Evolutionary conservation across 2,888 invertebrate genomes (phyloP).

Genomic region (Hoplodrina blanda): DNA sequence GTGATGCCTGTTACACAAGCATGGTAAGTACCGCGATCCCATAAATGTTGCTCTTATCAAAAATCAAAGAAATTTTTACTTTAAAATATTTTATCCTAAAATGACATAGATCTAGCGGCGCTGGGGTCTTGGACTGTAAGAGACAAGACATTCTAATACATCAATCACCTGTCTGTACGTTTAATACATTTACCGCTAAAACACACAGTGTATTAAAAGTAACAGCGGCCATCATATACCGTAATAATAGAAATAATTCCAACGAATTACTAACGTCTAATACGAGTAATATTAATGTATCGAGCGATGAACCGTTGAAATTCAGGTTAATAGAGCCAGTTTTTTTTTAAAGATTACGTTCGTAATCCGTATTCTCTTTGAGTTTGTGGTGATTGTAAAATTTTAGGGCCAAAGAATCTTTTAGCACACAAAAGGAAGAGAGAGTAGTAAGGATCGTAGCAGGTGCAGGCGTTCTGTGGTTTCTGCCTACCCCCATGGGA

Average conservation of each 20-base stretch:
- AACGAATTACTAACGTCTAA: conserved; percentile 24
- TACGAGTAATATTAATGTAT: conserved; percentile 37
- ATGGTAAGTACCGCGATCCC: too few relatives aligned
- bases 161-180: conserved; percentile 33
- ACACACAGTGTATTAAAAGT: conserved; percentile 46
- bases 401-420: neutral
- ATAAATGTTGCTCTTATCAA: too few relatives aligned
- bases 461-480: too few relatives aligned
- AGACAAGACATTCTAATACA: conserved; percentile 3
- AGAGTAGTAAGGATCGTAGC: too few relatives aligned
- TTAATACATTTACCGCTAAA: conserved; percentile 53
- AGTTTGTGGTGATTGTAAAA: neutral
- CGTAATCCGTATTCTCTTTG: conserved; percentile 22
- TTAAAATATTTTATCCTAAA: too few relatives aligned
- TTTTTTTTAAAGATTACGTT: conserved; percentile 13
- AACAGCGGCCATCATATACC: conserved; percentile 44
- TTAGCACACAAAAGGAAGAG: too few relatives aligned
- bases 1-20: too few relatives aligned
- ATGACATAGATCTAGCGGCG: too few relatives aligned
- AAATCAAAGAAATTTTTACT: too few relatives aligned
- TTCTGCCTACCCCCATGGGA: too few relatives aligned
- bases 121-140: too few relatives aligned
- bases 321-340: conserved; percentile 30
- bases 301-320: conserved; percentile 31
- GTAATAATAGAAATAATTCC: conserved; percentile 49